phyloP scores from a whole-genome alignment of 2,888 invertebrate species.

The Chironomus riparius region DNA sequence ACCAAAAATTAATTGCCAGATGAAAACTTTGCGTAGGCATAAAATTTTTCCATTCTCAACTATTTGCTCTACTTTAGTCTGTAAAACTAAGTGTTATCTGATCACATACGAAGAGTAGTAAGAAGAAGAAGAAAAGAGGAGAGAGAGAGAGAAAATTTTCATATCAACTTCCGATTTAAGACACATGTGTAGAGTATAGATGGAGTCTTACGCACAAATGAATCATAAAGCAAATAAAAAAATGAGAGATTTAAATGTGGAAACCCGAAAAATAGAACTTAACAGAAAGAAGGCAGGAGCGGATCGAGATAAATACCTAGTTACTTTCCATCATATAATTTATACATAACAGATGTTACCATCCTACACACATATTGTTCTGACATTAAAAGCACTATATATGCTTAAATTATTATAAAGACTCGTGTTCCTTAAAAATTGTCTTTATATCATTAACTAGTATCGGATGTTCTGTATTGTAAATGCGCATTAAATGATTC shows the following conservation, averaged over 20 bases:
- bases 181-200: too few relatives aligned
- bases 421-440: too few relatives aligned
- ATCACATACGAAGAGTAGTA: background rate
- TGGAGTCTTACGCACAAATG: background rate
- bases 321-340: background rate
- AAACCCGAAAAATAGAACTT: background rate
- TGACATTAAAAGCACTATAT: background rate
- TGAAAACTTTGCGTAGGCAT: conserved; percentile 1
- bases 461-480: background rate
- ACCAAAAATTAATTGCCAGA: conserved; percentile 6
- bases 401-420: too few relatives aligned
- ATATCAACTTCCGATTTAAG: too few relatives aligned
- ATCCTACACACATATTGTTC: background rate
- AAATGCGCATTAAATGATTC: background rate
- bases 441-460: too few relatives aligned
- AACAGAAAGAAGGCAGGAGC: background rate
- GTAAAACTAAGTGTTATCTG: conserved; percentile 1
- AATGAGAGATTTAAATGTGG: background rate
- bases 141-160: too few relatives aligned
- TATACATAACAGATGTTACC: background rate
- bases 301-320: background rate
- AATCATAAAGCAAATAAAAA: background rate
- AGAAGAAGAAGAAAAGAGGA: too few relatives aligned
- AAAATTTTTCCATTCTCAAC: background rate
- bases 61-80: background rate